These are phyloP conservation scores for Drosophila kambysellisi DNA, from an alignment of 2,888 invertebrate genomes.

Conservation along the genomic window DNA sequence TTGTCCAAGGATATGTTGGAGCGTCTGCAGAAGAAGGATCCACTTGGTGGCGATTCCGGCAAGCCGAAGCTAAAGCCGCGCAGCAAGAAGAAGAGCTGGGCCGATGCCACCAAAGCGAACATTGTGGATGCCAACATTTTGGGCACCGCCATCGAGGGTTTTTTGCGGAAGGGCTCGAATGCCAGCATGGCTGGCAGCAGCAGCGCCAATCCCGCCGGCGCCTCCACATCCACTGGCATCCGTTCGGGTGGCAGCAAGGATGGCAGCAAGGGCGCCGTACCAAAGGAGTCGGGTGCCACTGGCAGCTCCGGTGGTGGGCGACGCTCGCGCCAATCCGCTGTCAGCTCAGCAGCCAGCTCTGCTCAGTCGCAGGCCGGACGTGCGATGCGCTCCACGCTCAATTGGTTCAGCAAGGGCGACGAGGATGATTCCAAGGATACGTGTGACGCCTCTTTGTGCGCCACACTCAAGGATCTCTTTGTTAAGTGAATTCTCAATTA, in stretches of 20 bases:
- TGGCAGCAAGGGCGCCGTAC: conserved; percentile 57
- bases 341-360: conserved; percentile 57
- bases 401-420: conserved; percentile 89
- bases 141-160: conserved; percentile 94
- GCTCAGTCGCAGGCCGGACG: conserved; percentile 79
- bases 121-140: conserved; percentile 92
- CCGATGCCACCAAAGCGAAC: conserved; percentile 86
- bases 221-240: conserved; percentile 43
- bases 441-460: conserved; percentile 93
- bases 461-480: conserved; percentile 93
- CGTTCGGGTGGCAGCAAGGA: conserved; percentile 35
- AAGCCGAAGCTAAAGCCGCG: conserved; percentile 84
- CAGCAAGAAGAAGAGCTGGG: conserved; percentile 83
- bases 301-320: conserved; percentile 57
- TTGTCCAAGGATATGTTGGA: conserved; percentile 88
- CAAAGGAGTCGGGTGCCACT: conserved; percentile 53
- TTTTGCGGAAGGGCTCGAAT: conserved; percentile 87
- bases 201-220: conserved; percentile 20
- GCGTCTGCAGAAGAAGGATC: conserved; percentile 86
- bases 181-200: conserved; percentile 78
- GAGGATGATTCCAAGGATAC: conserved; percentile 89
- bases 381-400: conserved; percentile 82
- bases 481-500: conserved; percentile 88
- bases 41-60: conserved; percentile 79
- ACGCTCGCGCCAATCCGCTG: conserved; percentile 71